Base-by-base conservation (phyloP, 1,140 invertebrate genomes). In the Ooceraea biroi region DNA sequence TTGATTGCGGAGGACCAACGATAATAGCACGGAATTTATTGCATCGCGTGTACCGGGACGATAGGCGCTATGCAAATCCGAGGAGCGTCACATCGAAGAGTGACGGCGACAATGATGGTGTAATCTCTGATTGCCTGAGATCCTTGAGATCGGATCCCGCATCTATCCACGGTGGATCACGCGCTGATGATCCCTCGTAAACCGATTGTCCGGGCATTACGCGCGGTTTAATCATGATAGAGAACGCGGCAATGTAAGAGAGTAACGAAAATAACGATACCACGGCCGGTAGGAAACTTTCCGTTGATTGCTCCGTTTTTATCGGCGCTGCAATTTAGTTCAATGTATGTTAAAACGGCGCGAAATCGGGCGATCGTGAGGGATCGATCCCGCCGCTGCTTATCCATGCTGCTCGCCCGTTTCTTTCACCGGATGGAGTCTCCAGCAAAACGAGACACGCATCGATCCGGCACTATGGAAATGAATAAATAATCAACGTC, bases 401-500 rank as follows among this genome's bases (percentile, higher is more conserved):
- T 65, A 77, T 77, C 65, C 73, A 27, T 36, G 46, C 68, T 48
- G 48, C 50, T 69, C 63, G 17, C 36, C 36, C 65, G 41, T 44
- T 27, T 57, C 50, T 19, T 36, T 44, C 48, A 10, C 22, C 76
- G 41, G 25, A 19, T 25, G 76, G 65, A 80, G 57, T 65, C 72
- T 78, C 60, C 65, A 78, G 77, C 72, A 78, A 77, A 65, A 74
- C 73, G 72, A 30, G 25, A 65, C 71, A 36, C 65, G 78, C 48
- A 76, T 83, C 73, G 72, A 65, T 12, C 72, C 27, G 82, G 14
- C 22, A 65, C 72, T 65, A 83, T 74, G 73, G 60, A 83, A 83
- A 83, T 85, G 74, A 85, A 85, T 85, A 82, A 83, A 85, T 85
- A 85, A 84, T 82, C 65, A 72, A 52, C 36, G 77, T 65, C 76